phyloP scores from a whole-genome alignment of 2,113 vertebrate species.

The Agelaius phoeniceus region DNA sequence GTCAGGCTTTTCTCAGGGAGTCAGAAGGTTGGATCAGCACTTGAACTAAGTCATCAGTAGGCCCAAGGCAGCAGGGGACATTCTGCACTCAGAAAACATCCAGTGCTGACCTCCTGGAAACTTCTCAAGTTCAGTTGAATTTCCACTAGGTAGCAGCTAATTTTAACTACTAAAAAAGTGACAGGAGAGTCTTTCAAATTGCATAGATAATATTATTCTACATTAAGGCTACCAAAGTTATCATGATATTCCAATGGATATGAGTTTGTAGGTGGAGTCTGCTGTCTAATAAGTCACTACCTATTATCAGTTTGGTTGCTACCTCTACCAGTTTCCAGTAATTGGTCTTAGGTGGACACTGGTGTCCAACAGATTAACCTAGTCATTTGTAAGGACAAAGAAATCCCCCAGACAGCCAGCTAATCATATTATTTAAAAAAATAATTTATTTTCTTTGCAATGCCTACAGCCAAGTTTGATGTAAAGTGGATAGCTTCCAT shows the following conservation, averaged over 20 bases:
- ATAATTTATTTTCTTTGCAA: neutral
- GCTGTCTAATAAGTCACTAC: neutral
- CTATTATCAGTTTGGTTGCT: neutral
- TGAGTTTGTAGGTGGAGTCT: neutral
- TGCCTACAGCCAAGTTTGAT: neutral
- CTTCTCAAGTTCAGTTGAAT: neutral
- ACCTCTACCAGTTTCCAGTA: neutral
- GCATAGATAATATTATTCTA: neutral
- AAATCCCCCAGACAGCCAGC: neutral
- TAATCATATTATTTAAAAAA: neutral
- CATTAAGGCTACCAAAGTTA: neutral
- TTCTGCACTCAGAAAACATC: neutral
- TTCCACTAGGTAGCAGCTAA: neutral
- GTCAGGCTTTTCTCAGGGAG: neutral
- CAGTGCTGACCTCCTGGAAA: neutral
- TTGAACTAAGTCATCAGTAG: neutral
- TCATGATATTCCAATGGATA: neutral
- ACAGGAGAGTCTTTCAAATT: neutral
- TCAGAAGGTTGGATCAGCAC: neutral
- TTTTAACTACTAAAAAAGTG: neutral
- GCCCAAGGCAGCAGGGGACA: neutral
- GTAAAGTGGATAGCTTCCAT: neutral
- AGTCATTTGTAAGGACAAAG: neutral
- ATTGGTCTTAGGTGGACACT: neutral
- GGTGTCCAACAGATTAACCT: neutral